Evolutionary conservation across 2,113 vertebrate species (phyloP).

Genomic region (Mesoclemmys tuberculata): DNA sequence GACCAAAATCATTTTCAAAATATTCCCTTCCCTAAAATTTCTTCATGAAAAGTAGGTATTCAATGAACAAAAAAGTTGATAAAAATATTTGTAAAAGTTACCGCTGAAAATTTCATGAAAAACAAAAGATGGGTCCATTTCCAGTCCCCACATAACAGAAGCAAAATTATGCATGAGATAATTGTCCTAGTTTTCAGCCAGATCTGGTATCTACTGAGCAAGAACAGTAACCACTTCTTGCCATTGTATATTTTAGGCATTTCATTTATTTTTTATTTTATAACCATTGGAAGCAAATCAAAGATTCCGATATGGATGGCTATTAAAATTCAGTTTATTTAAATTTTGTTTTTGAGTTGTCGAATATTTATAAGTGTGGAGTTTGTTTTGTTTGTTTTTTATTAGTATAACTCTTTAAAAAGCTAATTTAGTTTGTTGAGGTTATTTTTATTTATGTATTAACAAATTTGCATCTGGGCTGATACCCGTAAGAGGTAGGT

Average conservation of each 20-base stretch:
- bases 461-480: slow-evolving; percentile 35
- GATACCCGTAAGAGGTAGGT: slow-evolving; percentile 59
- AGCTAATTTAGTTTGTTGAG: slow-evolving; percentile 50
- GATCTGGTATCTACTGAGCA: neutral
- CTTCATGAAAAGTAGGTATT: neutral
- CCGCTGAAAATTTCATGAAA: neutral
- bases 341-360: neutral
- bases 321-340: neutral
- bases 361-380: slow-evolving; percentile 15
- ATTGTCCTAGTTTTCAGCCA: neutral
- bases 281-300: neutral
- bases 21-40: slow-evolving; percentile 2
- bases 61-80: neutral
- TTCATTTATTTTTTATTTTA: neutral
- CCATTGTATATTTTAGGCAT: neutral
- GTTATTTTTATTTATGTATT: slow-evolving; percentile 60
- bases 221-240: neutral
- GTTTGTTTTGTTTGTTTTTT: neutral
- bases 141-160: neutral
- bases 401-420: slow-evolving; percentile 34
- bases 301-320: neutral
- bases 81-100: neutral
- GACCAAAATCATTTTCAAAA: neutral
- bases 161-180: neutral
- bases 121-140: neutral